Percentiles rank a stretch among this genome's conserved stretches.
Evolutionary conservation across 2,797 vertebrate genomes (phyloP).

Genomic region (Myripristis jacobus): DNA sequence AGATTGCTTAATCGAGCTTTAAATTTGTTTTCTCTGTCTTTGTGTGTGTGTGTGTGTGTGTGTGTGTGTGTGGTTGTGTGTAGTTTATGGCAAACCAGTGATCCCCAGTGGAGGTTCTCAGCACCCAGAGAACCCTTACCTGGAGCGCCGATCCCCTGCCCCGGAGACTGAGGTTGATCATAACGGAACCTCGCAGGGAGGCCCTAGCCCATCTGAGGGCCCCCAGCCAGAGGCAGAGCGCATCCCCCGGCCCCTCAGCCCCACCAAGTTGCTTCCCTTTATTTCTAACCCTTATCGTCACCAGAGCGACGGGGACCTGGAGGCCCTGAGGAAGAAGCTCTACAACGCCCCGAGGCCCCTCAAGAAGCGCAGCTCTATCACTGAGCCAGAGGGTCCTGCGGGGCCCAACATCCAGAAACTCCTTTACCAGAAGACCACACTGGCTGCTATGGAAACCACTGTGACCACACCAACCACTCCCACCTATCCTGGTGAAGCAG

Average conservation of each 20-base stretch:
- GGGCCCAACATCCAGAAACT: conserved; percentile 99
- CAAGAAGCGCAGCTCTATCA: conserved; percentile 99
- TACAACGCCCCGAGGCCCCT: conserved; percentile 93
- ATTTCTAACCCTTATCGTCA: conserved; percentile 95
- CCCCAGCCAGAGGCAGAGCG: conserved; percentile 85
- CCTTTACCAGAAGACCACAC: conserved; percentile 95
- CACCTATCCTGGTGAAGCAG: conserved; percentile 65
- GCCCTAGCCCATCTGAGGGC: conserved; percentile 70
- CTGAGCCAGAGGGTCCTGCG: conserved; percentile 93
- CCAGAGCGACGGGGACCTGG: conserved; percentile 95
- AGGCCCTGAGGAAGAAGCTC: conserved; percentile 93
- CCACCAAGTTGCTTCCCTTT: conserved; percentile 96
- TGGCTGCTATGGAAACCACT: conserved; percentile 96
- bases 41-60: conserved; percentile 28
- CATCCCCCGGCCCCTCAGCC: conserved; percentile 94
- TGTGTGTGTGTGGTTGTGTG: conserved; percentile 11
- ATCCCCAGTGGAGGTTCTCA: conserved; percentile 79
- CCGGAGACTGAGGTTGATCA: conserved; percentile 78
- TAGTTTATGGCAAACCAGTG: conserved; percentile 96
- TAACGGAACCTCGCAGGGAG: conserved; percentile 57
- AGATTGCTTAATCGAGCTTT: too few relatives aligned
- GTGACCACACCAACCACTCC: conserved; percentile 77
- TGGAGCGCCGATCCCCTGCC: conserved; percentile 81
- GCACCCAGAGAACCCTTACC: conserved; percentile 82
- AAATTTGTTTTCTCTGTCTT: background rate